Evolutionary conservation across 2,888 invertebrate genomes (phyloP).

Genomic region (Cephus rjabovi): DNA sequence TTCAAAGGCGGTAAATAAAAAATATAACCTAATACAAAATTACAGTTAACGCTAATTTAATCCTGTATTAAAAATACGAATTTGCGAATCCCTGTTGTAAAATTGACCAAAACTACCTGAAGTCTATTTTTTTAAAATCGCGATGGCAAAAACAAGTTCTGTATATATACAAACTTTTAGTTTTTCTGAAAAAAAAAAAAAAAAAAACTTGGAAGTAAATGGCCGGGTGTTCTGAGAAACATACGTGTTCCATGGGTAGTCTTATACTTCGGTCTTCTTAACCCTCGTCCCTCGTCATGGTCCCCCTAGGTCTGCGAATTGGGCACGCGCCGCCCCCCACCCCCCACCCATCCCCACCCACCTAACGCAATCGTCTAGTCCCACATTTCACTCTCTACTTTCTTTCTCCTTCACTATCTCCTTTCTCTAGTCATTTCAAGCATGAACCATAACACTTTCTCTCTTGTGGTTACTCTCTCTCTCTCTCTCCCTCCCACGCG

Average conservation of each 20-base stretch:
- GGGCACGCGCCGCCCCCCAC: conserved; percentile 25
- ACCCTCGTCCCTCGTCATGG: neutral
- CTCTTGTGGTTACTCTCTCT: conserved; percentile 9
- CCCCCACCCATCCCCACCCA: neutral
- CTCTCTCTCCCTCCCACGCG: conserved; percentile 3
- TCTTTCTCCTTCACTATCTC: conserved; percentile 9
- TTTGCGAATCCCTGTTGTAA: too few species aligned
- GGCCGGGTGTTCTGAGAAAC: neutral
- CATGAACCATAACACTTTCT: conserved; percentile 10
- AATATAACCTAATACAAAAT: neutral
- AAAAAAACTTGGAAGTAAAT: neutral
- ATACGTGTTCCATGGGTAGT: neutral
- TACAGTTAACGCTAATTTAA: neutral
- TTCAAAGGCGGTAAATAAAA: fast-evolving
- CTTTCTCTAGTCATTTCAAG: too few species aligned
- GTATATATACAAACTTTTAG: neutral
- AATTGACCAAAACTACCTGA: neutral
- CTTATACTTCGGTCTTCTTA: neutral
- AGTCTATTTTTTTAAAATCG: neutral
- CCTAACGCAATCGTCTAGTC: conserved; percentile 35
- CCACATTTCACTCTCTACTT: conserved; percentile 12
- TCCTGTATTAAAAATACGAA: too few species aligned
- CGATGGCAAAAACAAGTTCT: neutral
- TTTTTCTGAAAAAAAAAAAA: neutral
- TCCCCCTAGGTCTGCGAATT: conserved; percentile 29